Base-by-base conservation (phyloP, 2,113 vertebrate genomes). In the Phycodurus eques region DNA sequence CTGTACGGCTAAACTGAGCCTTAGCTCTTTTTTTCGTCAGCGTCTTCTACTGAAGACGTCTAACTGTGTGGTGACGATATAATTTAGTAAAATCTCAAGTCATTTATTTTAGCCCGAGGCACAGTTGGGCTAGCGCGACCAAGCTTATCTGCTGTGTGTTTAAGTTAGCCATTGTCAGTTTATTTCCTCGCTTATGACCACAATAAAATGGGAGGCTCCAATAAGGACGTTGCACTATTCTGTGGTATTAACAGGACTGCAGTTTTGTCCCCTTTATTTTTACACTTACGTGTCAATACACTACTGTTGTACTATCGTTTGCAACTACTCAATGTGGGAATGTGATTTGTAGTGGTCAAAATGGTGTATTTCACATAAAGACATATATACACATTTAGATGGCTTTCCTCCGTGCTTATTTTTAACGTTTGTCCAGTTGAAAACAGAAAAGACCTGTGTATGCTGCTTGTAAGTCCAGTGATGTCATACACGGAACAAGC, bases 101-200 rank as follows among this genome's bases (percentile, higher is more conserved):
- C 20, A 66, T 66, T 66, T 47, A 15, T 66, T 22, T 66, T 66
- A 47, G n/a, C 22, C 43, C 43, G 63, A 22, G 43, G 43, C 43
- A 27, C 43, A 27, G 14, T 61, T 19, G 15, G 11, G 13, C 56
- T 56, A 6, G 53, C 9, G 11, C 12, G 14, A 8, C 31, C 15
- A 33, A 61, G 14, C 31, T 47, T 31, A 39, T 12, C 33, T 35
- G 2, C 31, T 39, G 15, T 19, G 7, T 61, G 5, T 17, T 61
- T 56, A n/a, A n/a, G n/a, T 6, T 31, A 59, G 59, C 59, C 31
- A 19, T 35, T 61, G 31, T 61, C 13, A 17, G 13, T 35, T 35
- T 61, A 31, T 35, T 61, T 31, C 35, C 31, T 61, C 59, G 14
- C 31, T 61, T 2, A 15, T 61, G 14, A 33, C 31, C 33, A 61